These are phyloP conservation scores for Phaethon lepturus DNA, from an alignment of 2,113 vertebrate species.

Conservation along the genomic window DNA sequence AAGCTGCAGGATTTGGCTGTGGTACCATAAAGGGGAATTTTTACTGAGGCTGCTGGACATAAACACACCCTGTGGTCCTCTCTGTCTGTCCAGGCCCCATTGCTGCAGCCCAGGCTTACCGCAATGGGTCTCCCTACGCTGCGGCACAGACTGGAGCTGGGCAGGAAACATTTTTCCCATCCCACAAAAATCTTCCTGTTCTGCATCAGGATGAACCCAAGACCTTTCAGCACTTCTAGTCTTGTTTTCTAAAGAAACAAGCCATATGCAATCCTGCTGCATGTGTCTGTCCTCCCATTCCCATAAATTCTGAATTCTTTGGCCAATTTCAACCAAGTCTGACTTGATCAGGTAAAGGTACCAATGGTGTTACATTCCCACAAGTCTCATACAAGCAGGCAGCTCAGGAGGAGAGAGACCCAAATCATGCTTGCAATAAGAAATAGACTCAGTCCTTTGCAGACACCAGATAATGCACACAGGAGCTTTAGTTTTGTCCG, in stretches of 20 bases:
- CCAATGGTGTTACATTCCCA: background rate
- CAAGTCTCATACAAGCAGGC: background rate
- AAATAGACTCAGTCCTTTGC: background rate
- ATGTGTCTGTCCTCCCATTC: background rate
- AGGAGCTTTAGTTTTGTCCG: background rate
- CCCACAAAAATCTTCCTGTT: constrained; percentile 17
- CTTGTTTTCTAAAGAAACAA: background rate
- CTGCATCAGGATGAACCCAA: background rate
- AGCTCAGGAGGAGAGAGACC: background rate
- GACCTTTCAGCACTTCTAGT: background rate
- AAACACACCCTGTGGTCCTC: background rate
- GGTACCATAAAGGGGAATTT: background rate
- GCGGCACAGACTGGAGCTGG: background rate
- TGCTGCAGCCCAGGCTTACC: background rate
- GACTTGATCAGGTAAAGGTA: background rate
- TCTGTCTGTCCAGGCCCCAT: background rate
- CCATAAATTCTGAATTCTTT: background rate
- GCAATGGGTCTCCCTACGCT: background rate
- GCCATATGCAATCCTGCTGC: background rate
- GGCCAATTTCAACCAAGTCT: background rate
- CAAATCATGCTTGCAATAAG: no score
- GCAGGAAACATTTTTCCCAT: background rate
- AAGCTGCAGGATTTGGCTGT: background rate
- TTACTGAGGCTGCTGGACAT: background rate
- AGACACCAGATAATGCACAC: rapidly evolving